phyloP scores from a whole-genome alignment of 2,888 invertebrate genomes.

The Minunthozetes semirufus region DNA sequence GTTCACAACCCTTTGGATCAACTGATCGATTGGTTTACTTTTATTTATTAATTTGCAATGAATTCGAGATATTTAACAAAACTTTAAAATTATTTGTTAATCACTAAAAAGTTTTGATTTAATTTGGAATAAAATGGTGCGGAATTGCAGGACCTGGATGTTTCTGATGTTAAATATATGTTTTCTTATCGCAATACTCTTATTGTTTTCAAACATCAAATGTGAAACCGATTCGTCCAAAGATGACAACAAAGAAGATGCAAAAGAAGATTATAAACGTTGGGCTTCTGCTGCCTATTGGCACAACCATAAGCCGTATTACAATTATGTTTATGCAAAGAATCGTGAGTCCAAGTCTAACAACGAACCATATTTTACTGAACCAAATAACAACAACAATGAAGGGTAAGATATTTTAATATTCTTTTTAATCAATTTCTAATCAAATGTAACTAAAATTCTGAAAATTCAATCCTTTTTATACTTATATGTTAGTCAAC shows the following conservation, averaged over 20 bases:
- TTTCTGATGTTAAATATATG: not conserved
- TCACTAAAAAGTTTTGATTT: not conserved
- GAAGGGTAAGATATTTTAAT: not conserved
- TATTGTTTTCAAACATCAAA: not conserved
- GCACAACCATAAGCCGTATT: slow-evolving; percentile 5
- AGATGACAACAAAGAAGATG: not conserved
- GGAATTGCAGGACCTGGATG: not conserved
- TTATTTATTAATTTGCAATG: not conserved
- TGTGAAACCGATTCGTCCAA: not conserved
- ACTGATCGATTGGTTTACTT: not conserved
- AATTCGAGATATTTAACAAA: not conserved
- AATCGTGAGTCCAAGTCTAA: not conserved
- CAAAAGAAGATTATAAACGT: not conserved
- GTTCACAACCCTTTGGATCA: not conserved
- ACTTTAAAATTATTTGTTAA: not conserved
- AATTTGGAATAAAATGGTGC: not conserved
- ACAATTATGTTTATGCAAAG: not conserved
- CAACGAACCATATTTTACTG: slow-evolving; percentile 11
- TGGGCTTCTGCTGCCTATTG: slow-evolving; percentile 1
- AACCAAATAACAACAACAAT: not conserved
- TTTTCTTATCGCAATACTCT: not conserved
- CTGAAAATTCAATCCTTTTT: too few relatives aligned
- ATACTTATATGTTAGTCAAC: too few relatives aligned
- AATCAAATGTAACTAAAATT: too few relatives aligned
- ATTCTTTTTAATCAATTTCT: too few relatives aligned